Conservation (phyloP, 1,140 invertebrate species). For the Temnothorax nylanderi region DNA sequence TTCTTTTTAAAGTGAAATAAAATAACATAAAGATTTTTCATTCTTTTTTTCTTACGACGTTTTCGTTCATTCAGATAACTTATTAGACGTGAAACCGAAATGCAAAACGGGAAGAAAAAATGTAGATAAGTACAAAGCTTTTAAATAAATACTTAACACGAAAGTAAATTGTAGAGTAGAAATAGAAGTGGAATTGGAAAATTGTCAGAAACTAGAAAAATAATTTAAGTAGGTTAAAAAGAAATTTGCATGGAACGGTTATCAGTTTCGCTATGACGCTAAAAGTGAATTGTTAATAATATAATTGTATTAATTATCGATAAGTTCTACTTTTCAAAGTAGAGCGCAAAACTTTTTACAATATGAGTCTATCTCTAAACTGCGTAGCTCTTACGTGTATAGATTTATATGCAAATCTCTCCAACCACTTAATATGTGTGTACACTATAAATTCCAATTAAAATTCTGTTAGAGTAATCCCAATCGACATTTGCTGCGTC, state of each 20-base stretch:
- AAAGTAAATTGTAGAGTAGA: neutral
- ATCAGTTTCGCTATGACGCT: neutral
- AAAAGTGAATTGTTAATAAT: neutral
- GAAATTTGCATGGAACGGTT: neutral
- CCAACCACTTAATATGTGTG: neutral
- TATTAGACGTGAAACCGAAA: neutral
- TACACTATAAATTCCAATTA: neutral
- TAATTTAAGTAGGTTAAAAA: neutral
- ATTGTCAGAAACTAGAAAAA: neutral
- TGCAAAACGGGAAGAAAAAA: neutral
- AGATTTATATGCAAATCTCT: neutral
- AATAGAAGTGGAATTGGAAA: neutral
- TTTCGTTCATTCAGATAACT: neutral
- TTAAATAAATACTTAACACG: neutral
- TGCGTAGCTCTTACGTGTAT: neutral
- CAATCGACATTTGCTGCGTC: neutral
- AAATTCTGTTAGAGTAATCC: neutral
- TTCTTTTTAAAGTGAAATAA: neutral
- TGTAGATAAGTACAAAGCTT: neutral
- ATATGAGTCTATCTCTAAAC: neutral
- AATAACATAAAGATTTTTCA: neutral
- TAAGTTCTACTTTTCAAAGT: neutral
- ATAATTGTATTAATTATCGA: slow-evolving; percentile 7
- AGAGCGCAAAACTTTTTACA: neutral
- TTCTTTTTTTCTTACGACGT: neutral